Evolutionary conservation across 2,797 vertebrate species (phyloP).

Genomic region (Cetoscarus ocellatus): DNA sequence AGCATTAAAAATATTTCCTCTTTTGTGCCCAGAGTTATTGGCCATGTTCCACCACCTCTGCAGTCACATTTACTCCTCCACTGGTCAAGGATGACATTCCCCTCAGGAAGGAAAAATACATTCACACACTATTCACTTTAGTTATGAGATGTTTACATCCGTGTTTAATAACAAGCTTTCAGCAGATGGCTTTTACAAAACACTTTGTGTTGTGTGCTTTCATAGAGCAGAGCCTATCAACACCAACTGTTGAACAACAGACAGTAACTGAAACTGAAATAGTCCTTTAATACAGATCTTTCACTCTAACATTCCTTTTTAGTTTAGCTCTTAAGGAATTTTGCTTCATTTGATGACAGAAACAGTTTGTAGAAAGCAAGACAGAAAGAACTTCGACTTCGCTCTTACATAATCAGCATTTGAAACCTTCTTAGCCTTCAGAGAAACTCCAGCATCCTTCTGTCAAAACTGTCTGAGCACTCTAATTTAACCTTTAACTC

Average conservation of each 20-base stretch:
- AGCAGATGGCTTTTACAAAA: not conserved
- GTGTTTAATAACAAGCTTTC: conserved; percentile 46
- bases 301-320: not conserved
- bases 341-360: not conserved
- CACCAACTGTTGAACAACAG: not conserved
- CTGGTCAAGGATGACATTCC: conserved; percentile 66
- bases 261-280: not conserved
- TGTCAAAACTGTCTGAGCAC: not conserved
- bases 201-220: conserved; percentile 8
- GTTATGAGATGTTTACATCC: conserved; percentile 29
- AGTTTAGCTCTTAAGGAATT: conserved; percentile 10
- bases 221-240: not conserved
- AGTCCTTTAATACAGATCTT: not conserved
- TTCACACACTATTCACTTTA: conserved; percentile 22
- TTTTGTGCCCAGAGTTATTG: conserved; percentile 58
- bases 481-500: not conserved
- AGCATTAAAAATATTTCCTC: conserved; percentile 59
- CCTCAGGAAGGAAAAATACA: conserved; percentile 49
- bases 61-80: conserved; percentile 65
- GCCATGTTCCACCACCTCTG: conserved; percentile 61
- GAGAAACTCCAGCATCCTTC: not conserved
- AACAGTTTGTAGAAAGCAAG: not conserved
- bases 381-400: not conserved
- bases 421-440: conserved; percentile 5
- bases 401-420: conserved; percentile 5